These are phyloP conservation scores for Lithobates pipiens DNA, from an alignment of 2,797 vertebrate genomes.

Conservation along the genomic window DNA sequence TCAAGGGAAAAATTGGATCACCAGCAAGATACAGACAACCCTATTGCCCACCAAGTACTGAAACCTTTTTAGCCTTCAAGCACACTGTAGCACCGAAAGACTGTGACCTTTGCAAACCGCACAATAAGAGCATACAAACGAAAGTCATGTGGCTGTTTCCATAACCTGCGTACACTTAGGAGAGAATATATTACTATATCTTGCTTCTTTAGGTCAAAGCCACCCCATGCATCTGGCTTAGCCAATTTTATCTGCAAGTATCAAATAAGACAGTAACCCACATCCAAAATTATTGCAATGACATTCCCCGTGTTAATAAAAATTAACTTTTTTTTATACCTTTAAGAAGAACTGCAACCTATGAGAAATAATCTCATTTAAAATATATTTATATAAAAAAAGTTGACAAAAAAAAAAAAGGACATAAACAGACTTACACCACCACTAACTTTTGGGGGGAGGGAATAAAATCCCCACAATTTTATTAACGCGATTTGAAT, in stretches of 20 bases:
- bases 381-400: conserved; percentile 68
- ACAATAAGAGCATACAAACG: not conserved
- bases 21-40: no score
- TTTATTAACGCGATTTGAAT: conserved; percentile 81
- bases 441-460: conserved; percentile 86
- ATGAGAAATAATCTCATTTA: conserved; percentile 59
- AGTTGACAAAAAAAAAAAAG: conserved; percentile 79
- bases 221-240: not conserved
- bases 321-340: conserved; percentile 2
- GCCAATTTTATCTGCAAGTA: conserved; percentile 12
- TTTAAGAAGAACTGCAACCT: conserved; percentile 5
- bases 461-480: conserved; percentile 84
- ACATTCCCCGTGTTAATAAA: not conserved
- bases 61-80: no score
- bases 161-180: not conserved
- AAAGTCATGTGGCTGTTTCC: not conserved
- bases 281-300: conserved; percentile 16
- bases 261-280: not conserved
- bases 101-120: no score
- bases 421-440: conserved; percentile 92
- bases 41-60: no score
- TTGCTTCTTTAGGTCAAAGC: not conserved
- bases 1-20: no score
- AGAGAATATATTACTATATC: conserved; percentile 1
- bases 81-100: no score